These are phyloP conservation scores for Quiscalus mexicanus DNA, from an alignment of 2,113 vertebrate species.

Conservation along the genomic window DNA sequence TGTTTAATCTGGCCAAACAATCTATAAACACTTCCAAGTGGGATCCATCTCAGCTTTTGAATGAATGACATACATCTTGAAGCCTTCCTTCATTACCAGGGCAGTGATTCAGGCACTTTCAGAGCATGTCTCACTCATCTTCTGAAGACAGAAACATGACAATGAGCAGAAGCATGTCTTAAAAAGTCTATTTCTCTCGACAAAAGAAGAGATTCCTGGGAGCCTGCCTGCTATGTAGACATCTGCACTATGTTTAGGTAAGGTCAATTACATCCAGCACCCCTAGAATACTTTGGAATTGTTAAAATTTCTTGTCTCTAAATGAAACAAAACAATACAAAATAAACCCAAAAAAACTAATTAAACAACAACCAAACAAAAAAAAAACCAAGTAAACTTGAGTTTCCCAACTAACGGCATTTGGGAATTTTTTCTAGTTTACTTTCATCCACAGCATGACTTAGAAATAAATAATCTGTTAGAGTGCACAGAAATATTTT, in stretches of 20 bases:
- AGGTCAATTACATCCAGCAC: not conserved
- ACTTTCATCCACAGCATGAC: not conserved
- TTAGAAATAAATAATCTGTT: not conserved
- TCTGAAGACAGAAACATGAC: not conserved
- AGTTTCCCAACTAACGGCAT: not conserved
- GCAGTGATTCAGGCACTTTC: not conserved
- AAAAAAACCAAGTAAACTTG: not conserved
- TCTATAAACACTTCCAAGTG: rapidly evolving
- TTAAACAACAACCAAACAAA: not conserved
- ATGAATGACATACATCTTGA: not conserved
- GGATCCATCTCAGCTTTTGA: not conserved
- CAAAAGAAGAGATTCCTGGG: not conserved
- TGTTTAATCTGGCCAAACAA: not conserved
- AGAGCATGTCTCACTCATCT: not conserved
- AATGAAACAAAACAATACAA: not conserved
- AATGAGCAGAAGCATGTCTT: not conserved
- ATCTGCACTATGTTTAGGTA: not conserved
- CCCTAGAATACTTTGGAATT: not conserved
- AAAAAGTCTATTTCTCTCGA: not conserved
- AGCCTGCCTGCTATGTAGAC: not conserved
- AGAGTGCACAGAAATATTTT: not conserved
- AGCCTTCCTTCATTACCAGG: not conserved
- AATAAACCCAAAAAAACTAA: not conserved
- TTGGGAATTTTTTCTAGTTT: not conserved
- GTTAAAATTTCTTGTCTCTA: not conserved